Percentiles rank a stretch among this genome's conserved stretches.
Evolutionary conservation across 2,113 vertebrate species (phyloP).

Genomic region (Galeopterus variegatus): DNA sequence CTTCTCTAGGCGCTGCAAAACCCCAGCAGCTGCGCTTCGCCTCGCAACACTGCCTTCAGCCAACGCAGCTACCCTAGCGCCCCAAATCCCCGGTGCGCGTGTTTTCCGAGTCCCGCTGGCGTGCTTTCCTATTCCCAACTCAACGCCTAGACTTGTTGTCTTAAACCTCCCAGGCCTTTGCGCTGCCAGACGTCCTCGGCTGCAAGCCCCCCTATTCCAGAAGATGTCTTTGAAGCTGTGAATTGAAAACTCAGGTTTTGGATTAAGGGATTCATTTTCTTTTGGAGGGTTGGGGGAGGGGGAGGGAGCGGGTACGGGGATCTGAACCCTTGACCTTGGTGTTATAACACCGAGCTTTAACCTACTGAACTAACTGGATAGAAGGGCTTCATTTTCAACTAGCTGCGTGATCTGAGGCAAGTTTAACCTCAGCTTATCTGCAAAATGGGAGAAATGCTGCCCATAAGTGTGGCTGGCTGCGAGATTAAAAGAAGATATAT

Average conservation of each 20-base stretch:
- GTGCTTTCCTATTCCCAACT: not conserved
- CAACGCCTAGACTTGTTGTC: not conserved
- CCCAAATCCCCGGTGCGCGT: not conserved
- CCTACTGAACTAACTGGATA: too few species aligned
- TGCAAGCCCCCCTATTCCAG: not conserved
- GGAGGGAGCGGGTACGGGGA: too few species aligned
- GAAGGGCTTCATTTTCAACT: slow-evolving; percentile 59
- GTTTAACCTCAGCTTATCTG: slow-evolving; percentile 63
- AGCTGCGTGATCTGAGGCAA: slow-evolving; percentile 20
- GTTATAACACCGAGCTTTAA: too few species aligned
- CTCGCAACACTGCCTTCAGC: not conserved
- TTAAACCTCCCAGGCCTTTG: slow-evolving; percentile 38
- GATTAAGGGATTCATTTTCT: slow-evolving; percentile 64
- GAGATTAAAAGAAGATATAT: not conserved
- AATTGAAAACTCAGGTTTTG: slow-evolving; percentile 64
- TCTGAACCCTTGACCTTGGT: too few species aligned
- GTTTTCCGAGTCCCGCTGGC: not conserved
- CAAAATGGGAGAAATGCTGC: slow-evolving; percentile 65
- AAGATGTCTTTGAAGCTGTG: slow-evolving; percentile 75
- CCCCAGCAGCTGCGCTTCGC: not conserved
- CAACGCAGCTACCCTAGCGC: not conserved
- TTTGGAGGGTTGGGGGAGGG: too few species aligned
- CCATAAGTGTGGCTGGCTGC: slow-evolving; percentile 2
- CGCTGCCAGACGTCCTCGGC: not conserved
- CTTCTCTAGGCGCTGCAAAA: not conserved